A percentile compares a stretch with the other conserved stretches of the same genome.
phyloP scores from a whole-genome alignment of 1,140 invertebrate genomes.

The Aphelenchoides avenae region DNA sequence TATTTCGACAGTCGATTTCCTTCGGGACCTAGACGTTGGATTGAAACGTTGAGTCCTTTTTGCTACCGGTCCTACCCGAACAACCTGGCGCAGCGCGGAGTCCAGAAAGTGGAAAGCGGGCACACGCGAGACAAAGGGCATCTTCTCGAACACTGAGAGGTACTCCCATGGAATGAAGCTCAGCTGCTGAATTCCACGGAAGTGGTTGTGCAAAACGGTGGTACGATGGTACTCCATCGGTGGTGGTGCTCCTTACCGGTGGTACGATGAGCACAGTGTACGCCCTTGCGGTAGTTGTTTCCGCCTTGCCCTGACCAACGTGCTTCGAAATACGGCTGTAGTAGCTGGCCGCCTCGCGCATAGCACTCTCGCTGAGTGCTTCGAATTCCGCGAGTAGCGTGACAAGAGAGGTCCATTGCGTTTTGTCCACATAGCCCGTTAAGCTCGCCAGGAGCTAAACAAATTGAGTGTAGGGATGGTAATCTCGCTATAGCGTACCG shows the following conservation, averaged over 20 bases:
- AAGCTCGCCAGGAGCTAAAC: too few species aligned
- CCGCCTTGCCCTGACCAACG: neutral
- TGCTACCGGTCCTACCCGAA: neutral
- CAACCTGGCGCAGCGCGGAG: slow-evolving; percentile 5
- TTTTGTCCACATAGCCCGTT: too few species aligned
- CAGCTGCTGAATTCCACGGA: slow-evolving; percentile 18
- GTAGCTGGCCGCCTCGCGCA: neutral
- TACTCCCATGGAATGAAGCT: slow-evolving; percentile 40
- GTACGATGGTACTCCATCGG: too few species aligned
- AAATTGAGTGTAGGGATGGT: too few species aligned
- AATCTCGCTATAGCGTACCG: too few species aligned
- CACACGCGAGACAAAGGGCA: slow-evolving; percentile 27
- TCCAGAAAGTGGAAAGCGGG: slow-evolving; percentile 44
- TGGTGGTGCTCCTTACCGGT: slow-evolving; percentile 19
- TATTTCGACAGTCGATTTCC: slow-evolving; percentile 40
- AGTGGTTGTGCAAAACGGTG: neutral
- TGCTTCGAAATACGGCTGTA: neutral
- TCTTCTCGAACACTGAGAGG: slow-evolving; percentile 21
- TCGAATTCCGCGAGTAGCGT: neutral
- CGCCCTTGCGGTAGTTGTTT: slow-evolving; percentile 16
- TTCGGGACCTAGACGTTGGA: slow-evolving; percentile 41
- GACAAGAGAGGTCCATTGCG: too few species aligned
- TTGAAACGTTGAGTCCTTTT: neutral
- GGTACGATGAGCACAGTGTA: slow-evolving; percentile 27
- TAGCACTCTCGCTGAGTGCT: neutral